Base-by-base conservation (phyloP, 2,888 invertebrate species). In the Galeruca laticollis region DNA sequence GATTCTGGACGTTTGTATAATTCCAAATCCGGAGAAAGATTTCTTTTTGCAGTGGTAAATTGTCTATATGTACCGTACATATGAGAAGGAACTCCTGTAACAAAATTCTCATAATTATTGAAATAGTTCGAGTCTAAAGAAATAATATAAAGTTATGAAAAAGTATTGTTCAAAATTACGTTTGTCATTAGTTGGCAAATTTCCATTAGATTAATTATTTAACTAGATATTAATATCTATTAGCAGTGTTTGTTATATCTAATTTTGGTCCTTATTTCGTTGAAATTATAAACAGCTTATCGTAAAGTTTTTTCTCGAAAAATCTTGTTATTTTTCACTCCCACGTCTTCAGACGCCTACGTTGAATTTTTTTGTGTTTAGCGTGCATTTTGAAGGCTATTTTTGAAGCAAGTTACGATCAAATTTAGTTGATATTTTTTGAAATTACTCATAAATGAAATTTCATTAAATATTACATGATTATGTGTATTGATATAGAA, bases 11-110 rank as follows among this genome's bases (percentile, higher is more conserved):
- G 78, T 71, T 74, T 78, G 73, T 84, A 84, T 15, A 79, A 73
- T 71, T 79, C 73, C 66, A 82, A 63, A 66, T 83, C 84, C 10
- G 84, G 83, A 33, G 81, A 79, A 4, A 69, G 35, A 43, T 78
- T 81, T 70, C 82, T 78, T 70, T 75, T 79, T 43, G 81, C 82
- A 18, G 82, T 84, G 65, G 82, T 84, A 68, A 85, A 79, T 74
- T 87, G 86, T 13, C 86, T 80, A 74, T 87, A 87, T n/a, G 85
- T 86, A 13, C 85, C 86, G 73, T 87, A 87, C 84, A 86, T 86
- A 68, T 86, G 86, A 11, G 87, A 86, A 2, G 87, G 85, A 54
- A 86, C 85, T 68, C 86, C 87, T 87, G 79, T 49, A 77, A 77
- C n/a, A 35, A 49, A 59, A 26, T 26, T 26, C 3, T 26, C 6